phyloP scores from a whole-genome alignment of 2,113 vertebrate species.

The Perognathus longimembris region DNA sequence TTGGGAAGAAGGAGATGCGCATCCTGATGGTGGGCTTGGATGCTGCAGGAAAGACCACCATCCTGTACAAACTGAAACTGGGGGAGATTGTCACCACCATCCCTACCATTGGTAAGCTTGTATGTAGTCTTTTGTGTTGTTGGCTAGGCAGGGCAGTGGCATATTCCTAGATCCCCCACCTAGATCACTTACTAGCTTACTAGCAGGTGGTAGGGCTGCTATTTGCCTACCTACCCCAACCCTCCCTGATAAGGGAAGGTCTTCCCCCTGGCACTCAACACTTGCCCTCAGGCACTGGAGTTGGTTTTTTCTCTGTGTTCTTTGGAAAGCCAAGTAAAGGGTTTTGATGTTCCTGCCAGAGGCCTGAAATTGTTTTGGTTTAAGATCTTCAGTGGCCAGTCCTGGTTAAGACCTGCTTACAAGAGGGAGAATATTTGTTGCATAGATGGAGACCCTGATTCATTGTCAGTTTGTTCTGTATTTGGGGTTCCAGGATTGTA shows the following conservation, averaged over 20 bases:
- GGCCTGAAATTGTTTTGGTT: constrained; percentile 56
- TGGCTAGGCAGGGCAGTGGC: neutral
- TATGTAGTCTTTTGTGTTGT: neutral
- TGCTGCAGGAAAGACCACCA: constrained; percentile 95
- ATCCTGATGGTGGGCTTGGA: constrained; percentile 96
- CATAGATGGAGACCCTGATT: neutral
- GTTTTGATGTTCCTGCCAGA: constrained; percentile 76
- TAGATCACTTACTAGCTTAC: constrained; percentile 13
- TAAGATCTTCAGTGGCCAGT: constrained; percentile 65
- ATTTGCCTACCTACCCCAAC: constrained; percentile 49
- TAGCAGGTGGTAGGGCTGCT: constrained; percentile 45
- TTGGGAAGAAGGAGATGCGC: constrained; percentile 97
- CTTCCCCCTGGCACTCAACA: constrained; percentile 32
- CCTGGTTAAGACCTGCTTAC: constrained; percentile 60
- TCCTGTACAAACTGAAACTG: constrained; percentile 95
- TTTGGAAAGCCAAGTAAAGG: constrained; percentile 74
- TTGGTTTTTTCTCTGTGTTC: constrained; percentile 69
- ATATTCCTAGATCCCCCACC: neutral
- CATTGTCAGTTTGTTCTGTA: neutral
- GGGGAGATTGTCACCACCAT: constrained; percentile 97
- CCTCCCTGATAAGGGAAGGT: constrained; percentile 64
- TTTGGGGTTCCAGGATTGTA: neutral
- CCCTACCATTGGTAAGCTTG: constrained; percentile 90
- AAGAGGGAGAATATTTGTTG: constrained; percentile 25
- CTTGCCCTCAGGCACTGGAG: constrained; percentile 64